phyloP scores from a whole-genome alignment of 2,888 invertebrate species.

The Catocala nupta region DNA sequence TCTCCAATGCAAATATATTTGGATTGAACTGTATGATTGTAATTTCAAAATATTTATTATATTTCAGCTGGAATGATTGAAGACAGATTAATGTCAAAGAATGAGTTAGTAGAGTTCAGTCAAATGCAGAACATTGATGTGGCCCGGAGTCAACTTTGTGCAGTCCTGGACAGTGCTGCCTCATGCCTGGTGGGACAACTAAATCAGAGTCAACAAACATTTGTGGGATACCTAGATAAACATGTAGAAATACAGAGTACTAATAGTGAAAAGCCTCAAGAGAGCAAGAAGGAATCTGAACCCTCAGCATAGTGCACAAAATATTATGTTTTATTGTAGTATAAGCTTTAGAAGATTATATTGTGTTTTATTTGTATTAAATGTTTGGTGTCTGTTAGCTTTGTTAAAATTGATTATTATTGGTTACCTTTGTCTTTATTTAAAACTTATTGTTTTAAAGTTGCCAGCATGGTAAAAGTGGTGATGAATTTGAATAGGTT shows the following conservation, averaged over 20 bases:
- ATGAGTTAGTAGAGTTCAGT: slow-evolving; percentile 90
- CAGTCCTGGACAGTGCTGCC: slow-evolving; percentile 89
- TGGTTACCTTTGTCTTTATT: too few species aligned
- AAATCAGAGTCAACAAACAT: slow-evolving; percentile 89
- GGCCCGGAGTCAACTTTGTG: slow-evolving; percentile 90
- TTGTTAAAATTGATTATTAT: too few species aligned
- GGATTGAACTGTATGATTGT: too few species aligned
- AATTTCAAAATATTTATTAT: slow-evolving; percentile 19
- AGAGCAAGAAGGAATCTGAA: slow-evolving; percentile 46
- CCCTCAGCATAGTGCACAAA: slow-evolving; percentile 29
- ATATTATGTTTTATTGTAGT: slow-evolving; percentile 31
- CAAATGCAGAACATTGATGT: slow-evolving; percentile 89
- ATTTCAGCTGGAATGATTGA: slow-evolving; percentile 91
- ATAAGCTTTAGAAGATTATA: slow-evolving; percentile 41
- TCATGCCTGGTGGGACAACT: slow-evolving; percentile 89
- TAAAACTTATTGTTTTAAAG: too few species aligned
- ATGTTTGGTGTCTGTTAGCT: not conserved
- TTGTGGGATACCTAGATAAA: slow-evolving; percentile 90
- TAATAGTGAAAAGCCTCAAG: slow-evolving; percentile 40
- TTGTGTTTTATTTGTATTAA: slow-evolving; percentile 22
- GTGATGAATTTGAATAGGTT: too few species aligned
- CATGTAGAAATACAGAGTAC: slow-evolving; percentile 77
- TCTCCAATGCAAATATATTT: too few species aligned
- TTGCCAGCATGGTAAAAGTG: too few species aligned
- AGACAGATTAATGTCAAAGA: slow-evolving; percentile 89